Base-by-base conservation (phyloP, 2,888 invertebrate genomes). In the Ormyrus labotus region DNA sequence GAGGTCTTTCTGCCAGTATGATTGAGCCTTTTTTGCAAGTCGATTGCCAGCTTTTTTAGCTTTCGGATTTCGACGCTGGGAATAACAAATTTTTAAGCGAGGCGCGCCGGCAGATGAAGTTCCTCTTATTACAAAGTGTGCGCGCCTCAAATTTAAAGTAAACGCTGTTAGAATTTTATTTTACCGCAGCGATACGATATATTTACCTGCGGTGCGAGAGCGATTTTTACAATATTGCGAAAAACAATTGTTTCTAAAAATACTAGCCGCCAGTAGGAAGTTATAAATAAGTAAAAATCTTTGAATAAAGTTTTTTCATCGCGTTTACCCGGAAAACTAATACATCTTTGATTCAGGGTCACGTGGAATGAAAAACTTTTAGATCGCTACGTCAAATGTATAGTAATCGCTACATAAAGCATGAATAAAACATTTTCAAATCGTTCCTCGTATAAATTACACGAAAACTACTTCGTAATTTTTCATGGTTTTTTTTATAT, bases 11-110 rank as follows among this genome's bases (percentile, higher is more conserved):
- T 72, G 45, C 45, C 55, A 50, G 61, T 65, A 60, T 57, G 79
- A 82, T 82, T 70, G 73, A 79, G 70, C 48, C 69, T 69, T 79
- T 79, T 76, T 79, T 79, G 76, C 79, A 63, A 78, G 68, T 76
- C 78, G 60, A 81, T 78, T n/a, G 61, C 34, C 13, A 60, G n/a
- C 50, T 48, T 70, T 68, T 61, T 57, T 58, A 9, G 8, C 65
- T 74, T 64, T 11, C 5, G 4, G 47, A 53, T 78, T 78, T 72
- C 53, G 55, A 13, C 76, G 9, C 13, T 5, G 63, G 34, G 8
- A 63, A 61, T 63, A 61, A 57, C 48, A 48, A 50, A 60, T 51
- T 69, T 19, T 19, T 19, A 19, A 19, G 19, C 19, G 19, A 2
- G 19, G 2, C 19, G 19, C 19, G 19, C 19, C 19, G 19, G 19